These are phyloP conservation scores for Tympanuchus pallidicinctus DNA, from an alignment of 2,113 vertebrate genomes.

Conservation along the genomic window DNA sequence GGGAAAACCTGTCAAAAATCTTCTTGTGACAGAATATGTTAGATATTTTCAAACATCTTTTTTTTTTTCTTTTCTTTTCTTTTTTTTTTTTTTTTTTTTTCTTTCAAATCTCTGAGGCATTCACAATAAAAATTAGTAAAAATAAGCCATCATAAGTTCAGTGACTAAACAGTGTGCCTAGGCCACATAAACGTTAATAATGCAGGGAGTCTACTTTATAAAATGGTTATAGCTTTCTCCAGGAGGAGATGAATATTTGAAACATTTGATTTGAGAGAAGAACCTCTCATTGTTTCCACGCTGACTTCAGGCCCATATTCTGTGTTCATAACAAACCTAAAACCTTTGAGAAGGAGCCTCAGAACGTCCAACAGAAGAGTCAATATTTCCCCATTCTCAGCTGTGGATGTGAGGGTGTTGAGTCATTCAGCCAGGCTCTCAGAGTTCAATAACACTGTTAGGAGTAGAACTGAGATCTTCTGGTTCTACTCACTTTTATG, in stretches of 20 bases:
- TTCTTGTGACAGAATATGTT: neutral
- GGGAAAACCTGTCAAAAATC: neutral
- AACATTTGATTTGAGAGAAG: neutral
- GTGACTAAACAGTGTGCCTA: neutral
- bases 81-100: neutral
- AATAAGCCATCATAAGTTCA: neutral
- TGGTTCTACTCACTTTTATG: neutral
- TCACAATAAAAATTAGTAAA: neutral
- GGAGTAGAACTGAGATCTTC: neutral
- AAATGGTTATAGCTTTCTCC: neutral
- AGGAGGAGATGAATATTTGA: neutral
- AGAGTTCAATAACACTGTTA: neutral
- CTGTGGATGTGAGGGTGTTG: neutral
- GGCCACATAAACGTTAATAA: neutral
- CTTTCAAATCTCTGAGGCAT: neutral
- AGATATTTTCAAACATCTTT: neutral
- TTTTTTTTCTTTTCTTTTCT: neutral
- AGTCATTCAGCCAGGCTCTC: neutral
- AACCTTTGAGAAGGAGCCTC: neutral
- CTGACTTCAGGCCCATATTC: neutral
- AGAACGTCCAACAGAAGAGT: neutral
- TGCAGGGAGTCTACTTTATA: neutral
- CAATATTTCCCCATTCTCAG: neutral
- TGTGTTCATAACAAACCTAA: neutral
- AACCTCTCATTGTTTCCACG: neutral